Evolutionary conservation across 2,113 vertebrate species (phyloP).

Genomic region (Ochotona princeps): DNA sequence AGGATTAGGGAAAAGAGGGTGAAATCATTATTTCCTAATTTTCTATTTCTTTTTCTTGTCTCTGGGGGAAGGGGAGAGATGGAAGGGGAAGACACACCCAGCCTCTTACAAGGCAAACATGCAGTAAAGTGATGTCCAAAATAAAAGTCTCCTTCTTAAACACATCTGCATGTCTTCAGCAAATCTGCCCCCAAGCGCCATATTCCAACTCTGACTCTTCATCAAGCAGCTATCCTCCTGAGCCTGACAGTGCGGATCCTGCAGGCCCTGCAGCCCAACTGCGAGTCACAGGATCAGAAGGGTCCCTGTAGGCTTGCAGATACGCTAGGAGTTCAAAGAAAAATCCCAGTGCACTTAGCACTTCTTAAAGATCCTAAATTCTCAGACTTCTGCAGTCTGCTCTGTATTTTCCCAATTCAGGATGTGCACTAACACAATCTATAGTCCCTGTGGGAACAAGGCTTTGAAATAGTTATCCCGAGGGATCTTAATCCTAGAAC

Average conservation of each 20-base stretch:
- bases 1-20: too few species aligned
- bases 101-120: not conserved
- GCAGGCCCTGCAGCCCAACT: not conserved
- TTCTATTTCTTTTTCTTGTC: too few species aligned
- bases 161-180: not conserved
- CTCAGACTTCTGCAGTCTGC: not conserved
- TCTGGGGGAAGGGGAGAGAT: too few species aligned
- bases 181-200: not conserved
- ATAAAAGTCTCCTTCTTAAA: not conserved
- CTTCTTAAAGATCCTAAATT: not conserved
- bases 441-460: not conserved
- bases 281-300: not conserved
- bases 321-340: not conserved
- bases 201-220: not conserved
- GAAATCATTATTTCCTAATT: too few species aligned
- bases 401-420: not conserved
- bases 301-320: not conserved
- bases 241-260: fast-evolving
- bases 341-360: not conserved
- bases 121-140: not conserved
- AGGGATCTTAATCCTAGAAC: not conserved
- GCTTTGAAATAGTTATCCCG: not conserved
- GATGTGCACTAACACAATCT: not conserved
- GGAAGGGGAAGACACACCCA: too few species aligned
- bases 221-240: not conserved